Evolutionary conservation across 30 jellyfish, hydroid and myxozoan genomes (phyloP), one percentile per base, ranked within the genome.

Genomic region (Aurelia coerulea): DNA sequence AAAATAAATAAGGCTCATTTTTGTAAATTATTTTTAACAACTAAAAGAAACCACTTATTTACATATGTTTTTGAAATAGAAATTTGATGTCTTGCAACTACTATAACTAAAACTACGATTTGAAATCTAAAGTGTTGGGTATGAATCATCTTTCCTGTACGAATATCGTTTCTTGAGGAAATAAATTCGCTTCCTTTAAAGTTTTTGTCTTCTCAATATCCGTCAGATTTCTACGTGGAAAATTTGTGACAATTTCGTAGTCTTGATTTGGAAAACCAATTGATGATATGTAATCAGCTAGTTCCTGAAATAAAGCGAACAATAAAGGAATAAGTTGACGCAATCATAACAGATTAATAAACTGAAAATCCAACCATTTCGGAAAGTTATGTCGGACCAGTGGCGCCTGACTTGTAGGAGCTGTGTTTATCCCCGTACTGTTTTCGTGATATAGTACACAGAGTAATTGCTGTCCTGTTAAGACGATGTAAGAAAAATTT

Each of bases 191-290:
- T 34, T 89, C 92, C 68, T 89, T 75, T 58, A 94, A 68, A 10
- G 97, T 94, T 73, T 80, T 72, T 35, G 87, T n/a, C 14, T 42
- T 62, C 58, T 94, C 98, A 16, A 88, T 33, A 19, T 71, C 83
- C 32, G 97, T 63, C 64, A 94, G 67, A 56, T 94, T 88, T 60
- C 93, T 95, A 9, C 97, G 92, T 52, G 98, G 98, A 69, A 88
- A 94, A 58, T 95, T 81, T 19, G 83, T 84, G 51, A 94, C 90
- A 2, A 94, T 41, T 81, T 94, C 98, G 76, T 88, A 88, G 64
- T 79, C 76, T 58, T 83, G 78, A 16, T 11, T 68, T 8, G 94
- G 86, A 73, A 81, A 94, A 19, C 98, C 98, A 73, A 86, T 89
- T 62, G 87, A 73, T 51, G 97, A n/a, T 0, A 94, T 80, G 53